Conservation (phyloP, 2,113 vertebrate species). For the Neogobius melanostomus region DNA sequence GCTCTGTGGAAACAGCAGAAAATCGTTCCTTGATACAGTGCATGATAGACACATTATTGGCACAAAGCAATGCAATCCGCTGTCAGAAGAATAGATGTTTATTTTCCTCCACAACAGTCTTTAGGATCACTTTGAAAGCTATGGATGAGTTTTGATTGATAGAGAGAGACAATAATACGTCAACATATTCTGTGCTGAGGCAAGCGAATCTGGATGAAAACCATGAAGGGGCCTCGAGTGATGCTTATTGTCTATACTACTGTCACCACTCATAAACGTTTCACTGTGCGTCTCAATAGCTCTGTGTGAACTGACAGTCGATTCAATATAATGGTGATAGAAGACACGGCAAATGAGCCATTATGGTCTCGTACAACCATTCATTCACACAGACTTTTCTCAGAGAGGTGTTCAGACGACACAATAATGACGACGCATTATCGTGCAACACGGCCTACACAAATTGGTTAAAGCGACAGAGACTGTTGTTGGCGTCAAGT, state of each 20-base stretch:
- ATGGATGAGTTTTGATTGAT: constrained; percentile 28
- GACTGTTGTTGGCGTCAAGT: not conserved
- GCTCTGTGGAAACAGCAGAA: too few relatives aligned
- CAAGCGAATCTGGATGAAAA: constrained; percentile 9
- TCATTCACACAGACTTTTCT: not conserved
- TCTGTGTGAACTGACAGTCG: not conserved
- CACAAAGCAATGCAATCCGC: too few relatives aligned
- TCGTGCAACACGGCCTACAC: not conserved
- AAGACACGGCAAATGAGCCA: constrained; percentile 13
- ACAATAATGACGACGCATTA: constrained; percentile 10
- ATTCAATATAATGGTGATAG: constrained; percentile 16
- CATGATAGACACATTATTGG: too few relatives aligned
- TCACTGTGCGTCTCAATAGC: not conserved
- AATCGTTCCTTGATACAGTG: too few relatives aligned
- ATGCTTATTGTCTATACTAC: not conserved
- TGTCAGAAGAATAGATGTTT: constrained; percentile 30
- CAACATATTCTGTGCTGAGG: constrained; percentile 2
- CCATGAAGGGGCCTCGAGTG: constrained; percentile 4
- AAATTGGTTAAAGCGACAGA: not conserved
- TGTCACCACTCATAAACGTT: not conserved
- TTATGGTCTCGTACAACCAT: not conserved
- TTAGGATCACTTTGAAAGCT: constrained; percentile 22
- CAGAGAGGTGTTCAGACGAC: not conserved
- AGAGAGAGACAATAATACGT: constrained; percentile 23
- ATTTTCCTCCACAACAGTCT: constrained; percentile 27